These are phyloP conservation scores for Forficula auricularia DNA, from an alignment of 1,140 invertebrate genomes.

Conservation along the genomic window DNA sequence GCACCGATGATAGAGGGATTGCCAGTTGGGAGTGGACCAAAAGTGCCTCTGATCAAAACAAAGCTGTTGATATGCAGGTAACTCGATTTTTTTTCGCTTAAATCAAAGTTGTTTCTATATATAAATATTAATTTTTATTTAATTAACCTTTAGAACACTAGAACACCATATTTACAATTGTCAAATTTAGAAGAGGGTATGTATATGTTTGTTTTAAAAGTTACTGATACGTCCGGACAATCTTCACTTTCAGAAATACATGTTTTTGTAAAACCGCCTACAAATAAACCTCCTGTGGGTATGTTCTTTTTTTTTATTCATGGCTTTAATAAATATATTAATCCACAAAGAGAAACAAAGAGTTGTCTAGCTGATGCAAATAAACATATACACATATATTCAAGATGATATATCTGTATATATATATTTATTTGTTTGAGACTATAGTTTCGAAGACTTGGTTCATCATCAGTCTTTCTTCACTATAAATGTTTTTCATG, in stretches of 20 bases:
- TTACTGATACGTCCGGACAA: slow-evolving; percentile 76
- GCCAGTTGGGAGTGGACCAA: slow-evolving; percentile 89
- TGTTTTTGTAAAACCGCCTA: slow-evolving; percentile 82
- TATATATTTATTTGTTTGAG: too few relatives aligned
- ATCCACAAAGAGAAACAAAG: too few relatives aligned
- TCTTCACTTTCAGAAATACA: slow-evolving; percentile 70
- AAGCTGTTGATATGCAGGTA: slow-evolving; percentile 79
- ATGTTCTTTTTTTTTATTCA: slow-evolving; percentile 13
- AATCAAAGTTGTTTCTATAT: not conserved
- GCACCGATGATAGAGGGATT: slow-evolving; percentile 84
- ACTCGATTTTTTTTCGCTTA: not conserved
- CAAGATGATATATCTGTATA: too few relatives aligned
- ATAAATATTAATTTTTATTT: not conserved
- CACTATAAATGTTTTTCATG: too few relatives aligned
- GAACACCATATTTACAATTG: slow-evolving; percentile 68
- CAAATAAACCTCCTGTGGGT: slow-evolving; percentile 65
- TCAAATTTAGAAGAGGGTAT: slow-evolving; percentile 83
- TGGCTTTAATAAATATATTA: slow-evolving; percentile 10
- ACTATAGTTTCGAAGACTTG: too few relatives aligned
- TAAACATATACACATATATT: too few relatives aligned
- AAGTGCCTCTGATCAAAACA: slow-evolving; percentile 62
- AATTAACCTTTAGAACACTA: slow-evolving; percentile 42
- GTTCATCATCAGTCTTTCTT: too few relatives aligned
- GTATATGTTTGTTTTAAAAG: slow-evolving; percentile 84
- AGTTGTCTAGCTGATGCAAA: too few relatives aligned